A percentile compares a stretch with the other conserved stretches of the same genome.
Conservation (phyloP, 1,140 invertebrate genomes). For the Trachelipus rathkii region DNA sequence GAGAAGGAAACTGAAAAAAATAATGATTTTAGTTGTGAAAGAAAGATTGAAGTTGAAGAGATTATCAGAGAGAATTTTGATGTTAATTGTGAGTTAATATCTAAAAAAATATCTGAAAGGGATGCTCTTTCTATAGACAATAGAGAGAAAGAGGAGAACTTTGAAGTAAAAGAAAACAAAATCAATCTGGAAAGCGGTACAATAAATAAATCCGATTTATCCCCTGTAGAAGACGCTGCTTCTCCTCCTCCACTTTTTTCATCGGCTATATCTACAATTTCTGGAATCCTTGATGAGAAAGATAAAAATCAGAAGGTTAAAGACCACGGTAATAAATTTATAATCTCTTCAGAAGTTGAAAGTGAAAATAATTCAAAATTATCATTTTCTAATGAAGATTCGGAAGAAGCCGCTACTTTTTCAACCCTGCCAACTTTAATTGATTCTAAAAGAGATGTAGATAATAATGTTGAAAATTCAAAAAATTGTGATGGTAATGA, state of each 20-base stretch:
- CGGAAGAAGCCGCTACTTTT: neutral
- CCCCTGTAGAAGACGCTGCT: neutral
- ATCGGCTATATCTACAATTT: constrained; percentile 49
- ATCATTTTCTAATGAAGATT: neutral
- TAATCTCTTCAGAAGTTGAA: constrained; percentile 18
- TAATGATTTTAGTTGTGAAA: constrained; percentile 21
- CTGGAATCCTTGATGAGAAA: constrained; percentile 49
- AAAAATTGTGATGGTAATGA: too few relatives aligned
- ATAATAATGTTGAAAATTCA: too few relatives aligned
- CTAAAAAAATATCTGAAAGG: constrained; percentile 54
- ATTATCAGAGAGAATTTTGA: constrained; percentile 51
- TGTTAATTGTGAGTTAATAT: constrained; percentile 49
- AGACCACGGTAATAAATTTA: constrained; percentile 47
- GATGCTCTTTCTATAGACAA: neutral
- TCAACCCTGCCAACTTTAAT: neutral
- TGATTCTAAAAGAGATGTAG: neutral
- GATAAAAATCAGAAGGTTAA: constrained; percentile 51
- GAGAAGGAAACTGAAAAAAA: constrained; percentile 42
- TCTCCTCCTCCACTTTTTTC: neutral
- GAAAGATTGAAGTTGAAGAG: constrained; percentile 52
- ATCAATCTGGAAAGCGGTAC: constrained; percentile 29
- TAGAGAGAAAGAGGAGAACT: neutral
- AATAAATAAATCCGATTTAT: neutral
- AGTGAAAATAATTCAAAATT: neutral
- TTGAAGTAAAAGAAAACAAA: constrained; percentile 23